These are phyloP conservation scores for Phengaris alcon DNA, from an alignment of 2,888 invertebrate genomes.

Conservation along the genomic window DNA sequence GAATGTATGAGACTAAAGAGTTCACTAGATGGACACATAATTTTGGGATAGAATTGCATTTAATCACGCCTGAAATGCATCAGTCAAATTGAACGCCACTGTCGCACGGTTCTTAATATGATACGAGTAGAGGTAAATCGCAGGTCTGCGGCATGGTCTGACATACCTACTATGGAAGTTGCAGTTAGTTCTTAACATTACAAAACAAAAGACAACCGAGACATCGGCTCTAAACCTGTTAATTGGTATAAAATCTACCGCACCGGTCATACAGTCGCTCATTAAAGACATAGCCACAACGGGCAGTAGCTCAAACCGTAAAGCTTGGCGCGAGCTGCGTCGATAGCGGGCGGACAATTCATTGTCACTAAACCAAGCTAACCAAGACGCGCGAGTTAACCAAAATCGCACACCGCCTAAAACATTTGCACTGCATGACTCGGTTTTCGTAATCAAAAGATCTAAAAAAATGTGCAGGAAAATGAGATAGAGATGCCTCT, in stretches of 20 bases:
- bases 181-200: no score
- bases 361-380: neutral
- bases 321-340: neutral
- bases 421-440: neutral
- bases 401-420: neutral
- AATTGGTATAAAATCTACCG: conserved; percentile 1
- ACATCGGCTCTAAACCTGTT: neutral
- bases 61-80: no score
- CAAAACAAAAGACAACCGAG: no score
- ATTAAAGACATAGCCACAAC: neutral
- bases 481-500: no score
- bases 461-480: no score
- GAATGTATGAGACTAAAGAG: no score
- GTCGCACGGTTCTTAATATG: no score
- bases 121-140: neutral
- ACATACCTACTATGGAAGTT: no score
- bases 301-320: neutral
- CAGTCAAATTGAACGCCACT: no score
- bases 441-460: neutral
- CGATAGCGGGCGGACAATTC: neutral
- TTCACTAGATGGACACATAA: no score
- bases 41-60: no score
- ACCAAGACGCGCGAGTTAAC: neutral
- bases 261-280: conserved; percentile 13
- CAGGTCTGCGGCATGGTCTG: neutral